Percentiles rank a stretch among this genome's conserved stretches.
phyloP scores from a whole-genome alignment of 2,113 vertebrate species.

The Neodontobutis hainanensis region DNA sequence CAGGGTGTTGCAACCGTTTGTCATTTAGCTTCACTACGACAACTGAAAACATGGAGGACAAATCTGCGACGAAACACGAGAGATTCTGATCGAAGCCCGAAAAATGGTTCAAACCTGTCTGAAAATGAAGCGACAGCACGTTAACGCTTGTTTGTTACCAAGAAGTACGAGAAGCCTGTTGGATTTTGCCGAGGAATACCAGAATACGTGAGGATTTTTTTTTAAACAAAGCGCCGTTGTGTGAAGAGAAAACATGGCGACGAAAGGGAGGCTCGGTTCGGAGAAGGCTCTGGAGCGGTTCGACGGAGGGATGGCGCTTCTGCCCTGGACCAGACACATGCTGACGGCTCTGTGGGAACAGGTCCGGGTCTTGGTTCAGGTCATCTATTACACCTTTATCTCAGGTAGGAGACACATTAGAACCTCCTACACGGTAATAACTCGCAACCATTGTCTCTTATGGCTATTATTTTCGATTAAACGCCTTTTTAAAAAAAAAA shows the following conservation, averaged over 20 bases:
- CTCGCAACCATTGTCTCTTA: not conserved
- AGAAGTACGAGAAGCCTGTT: conserved; percentile 47
- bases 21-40: conserved; percentile 31
- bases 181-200: conserved; percentile 68
- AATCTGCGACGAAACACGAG: conserved; percentile 43
- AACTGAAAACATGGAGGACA: conserved; percentile 55
- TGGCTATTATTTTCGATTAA: too few relatives aligned
- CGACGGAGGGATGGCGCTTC: conserved; percentile 69
- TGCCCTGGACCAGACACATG: conserved; percentile 79
- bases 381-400: conserved; percentile 78
- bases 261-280: conserved; percentile 21
- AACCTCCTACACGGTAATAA: not conserved
- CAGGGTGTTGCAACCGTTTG: not conserved
- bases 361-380: conserved; percentile 75
- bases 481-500: too few relatives aligned
- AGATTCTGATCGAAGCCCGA: conserved; percentile 38
- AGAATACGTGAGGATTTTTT: conserved; percentile 73
- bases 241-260: conserved; percentile 61
- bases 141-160: conserved; percentile 33
- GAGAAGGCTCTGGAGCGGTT: conserved; percentile 69
- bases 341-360: conserved; percentile 79
- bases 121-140: conserved; percentile 67
- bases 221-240: not conserved
- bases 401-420: conserved; percentile 67
- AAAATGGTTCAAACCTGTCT: conserved; percentile 35